These are phyloP conservation scores for Lepidurus couesii DNA, from an alignment of 1,140 invertebrate genomes.

Conservation along the genomic window DNA sequence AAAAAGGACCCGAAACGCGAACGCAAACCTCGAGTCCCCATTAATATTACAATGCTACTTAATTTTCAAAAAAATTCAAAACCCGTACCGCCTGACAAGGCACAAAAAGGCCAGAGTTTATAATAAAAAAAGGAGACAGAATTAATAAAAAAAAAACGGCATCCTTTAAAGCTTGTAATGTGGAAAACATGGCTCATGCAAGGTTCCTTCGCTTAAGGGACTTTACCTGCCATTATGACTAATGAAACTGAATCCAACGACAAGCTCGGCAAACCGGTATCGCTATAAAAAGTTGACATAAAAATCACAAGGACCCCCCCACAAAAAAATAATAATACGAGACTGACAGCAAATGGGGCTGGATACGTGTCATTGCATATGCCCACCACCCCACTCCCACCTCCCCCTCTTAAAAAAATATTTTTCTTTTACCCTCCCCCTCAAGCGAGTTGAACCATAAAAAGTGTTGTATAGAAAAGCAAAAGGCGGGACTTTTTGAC, in stretches of 20 bases:
- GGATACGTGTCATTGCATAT: background rate
- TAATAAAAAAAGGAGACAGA: background rate
- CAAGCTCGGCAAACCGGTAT: slow-evolving; percentile 17
- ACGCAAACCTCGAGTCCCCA: background rate
- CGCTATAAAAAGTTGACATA: slow-evolving; percentile 3
- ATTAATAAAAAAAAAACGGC: slow-evolving; percentile 1
- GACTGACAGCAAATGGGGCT: background rate
- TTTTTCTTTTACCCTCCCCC: too few species aligned
- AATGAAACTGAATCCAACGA: slow-evolving; percentile 19
- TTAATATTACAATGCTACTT: slow-evolving; percentile 20
- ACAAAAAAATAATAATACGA: background rate
- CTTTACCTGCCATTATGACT: slow-evolving; percentile 22
- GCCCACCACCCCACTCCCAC: background rate
- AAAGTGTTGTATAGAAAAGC: too few species aligned
- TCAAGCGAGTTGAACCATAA: too few species aligned
- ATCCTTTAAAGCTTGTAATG: slow-evolving; percentile 6
- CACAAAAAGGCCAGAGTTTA: background rate
- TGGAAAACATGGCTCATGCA: background rate
- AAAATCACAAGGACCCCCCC: background rate
- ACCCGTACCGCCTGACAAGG: slow-evolving; percentile 6
- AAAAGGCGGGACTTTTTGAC: background rate
- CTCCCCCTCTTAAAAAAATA: background rate
- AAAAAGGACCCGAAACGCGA: background rate
- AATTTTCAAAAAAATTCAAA: slow-evolving; percentile 1
- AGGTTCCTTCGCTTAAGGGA: slow-evolving; percentile 21